These are phyloP conservation scores for Drosophila robusta DNA, from an alignment of 2,888 invertebrate genomes.

Conservation along the genomic window DNA sequence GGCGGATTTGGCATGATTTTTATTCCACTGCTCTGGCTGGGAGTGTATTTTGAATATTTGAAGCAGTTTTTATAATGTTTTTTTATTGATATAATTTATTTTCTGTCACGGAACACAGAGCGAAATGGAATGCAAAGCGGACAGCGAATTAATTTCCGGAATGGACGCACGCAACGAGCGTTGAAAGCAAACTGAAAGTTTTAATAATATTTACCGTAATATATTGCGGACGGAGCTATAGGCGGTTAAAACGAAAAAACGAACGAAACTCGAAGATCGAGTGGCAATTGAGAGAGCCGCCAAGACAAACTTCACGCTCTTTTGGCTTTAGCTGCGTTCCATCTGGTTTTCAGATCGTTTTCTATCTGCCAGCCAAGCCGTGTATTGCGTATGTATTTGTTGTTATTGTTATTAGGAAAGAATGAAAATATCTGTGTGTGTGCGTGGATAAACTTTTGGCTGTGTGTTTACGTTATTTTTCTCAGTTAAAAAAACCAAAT, in stretches of 20 bases:
- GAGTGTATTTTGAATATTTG: neutral
- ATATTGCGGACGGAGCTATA: constrained; percentile 42
- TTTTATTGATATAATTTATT: neutral
- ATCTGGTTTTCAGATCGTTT: constrained; percentile 58
- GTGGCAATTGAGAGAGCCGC: constrained; percentile 3
- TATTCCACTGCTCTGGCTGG: neutral
- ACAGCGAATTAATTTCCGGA: constrained; percentile 7
- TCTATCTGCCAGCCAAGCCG: constrained; percentile 41
- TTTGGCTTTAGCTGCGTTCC: constrained; percentile 39
- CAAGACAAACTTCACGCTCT: constrained; percentile 31
- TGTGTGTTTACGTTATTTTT: constrained; percentile 16
- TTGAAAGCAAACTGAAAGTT: constrained; percentile 75
- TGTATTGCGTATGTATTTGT: constrained; percentile 3
- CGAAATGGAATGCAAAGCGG: constrained; percentile 14
- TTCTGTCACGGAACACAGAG: constrained; percentile 6
- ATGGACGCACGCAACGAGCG: constrained; percentile 60
- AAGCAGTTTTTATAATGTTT: constrained; percentile 10
- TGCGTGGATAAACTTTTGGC: constrained; percentile 7
- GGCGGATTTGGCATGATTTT: constrained; percentile 77
- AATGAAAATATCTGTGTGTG: neutral
- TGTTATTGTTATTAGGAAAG: constrained; percentile 10
- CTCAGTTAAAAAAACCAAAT: no score
- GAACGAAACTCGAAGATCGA: constrained; percentile 24
- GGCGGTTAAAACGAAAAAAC: constrained; percentile 9
- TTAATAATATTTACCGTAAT: constrained; percentile 70